Evolutionary conservation across 2,888 invertebrate genomes (phyloP), one percentile per base, ranked within the genome.

Genomic region (Cataglyphis cursor): DNA sequence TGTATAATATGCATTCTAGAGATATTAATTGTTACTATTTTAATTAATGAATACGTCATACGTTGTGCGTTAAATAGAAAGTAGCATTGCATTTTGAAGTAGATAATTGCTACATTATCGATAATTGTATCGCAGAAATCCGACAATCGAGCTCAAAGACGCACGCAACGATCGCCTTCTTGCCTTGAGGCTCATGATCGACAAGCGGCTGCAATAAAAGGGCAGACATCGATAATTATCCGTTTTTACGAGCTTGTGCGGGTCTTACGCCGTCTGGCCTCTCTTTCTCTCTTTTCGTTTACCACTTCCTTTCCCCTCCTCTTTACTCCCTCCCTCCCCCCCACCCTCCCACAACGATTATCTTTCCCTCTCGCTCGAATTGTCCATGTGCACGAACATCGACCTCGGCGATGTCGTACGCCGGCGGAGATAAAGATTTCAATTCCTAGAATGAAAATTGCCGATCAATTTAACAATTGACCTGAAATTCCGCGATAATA

Each of bases 381-480:
- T 64, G 64, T 54, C 66, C 68, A 73, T 73, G 81, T 41, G 61
- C 48, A 78, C 91, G 91, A 88, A 89, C 91, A 87, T 92, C 91
- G 92, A 92, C 91, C 93, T 88, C 90, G 84, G 64, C 84, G 81
- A 65, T 66, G 80, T 65, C 72, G 61, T 35, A 68, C 24, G 62
- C n/a, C 86, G 87, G 87, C 87, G 87, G 87, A 91, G 92, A 93
- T 91, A 89, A 93, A 92, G 92, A 93, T 93, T 94, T 93, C 92
- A 93, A 93, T 94, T 93, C 93, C 87, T 87, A 93, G 93, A 94
- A 94, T 93, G 93, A 93, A 93, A 94, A 94, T 94, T 93, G 93
- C 88, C 92, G 93, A 93, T 94, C 94, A 93, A 93, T 93, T 93
- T 93, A 93, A 89, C 93, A 94, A 94, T 94, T 93, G 93, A 93